Evolutionary conservation across 2,797 vertebrate genomes (phyloP), one percentile per base, ranked within the genome.

Genomic region (Erethizon dorsatum): DNA sequence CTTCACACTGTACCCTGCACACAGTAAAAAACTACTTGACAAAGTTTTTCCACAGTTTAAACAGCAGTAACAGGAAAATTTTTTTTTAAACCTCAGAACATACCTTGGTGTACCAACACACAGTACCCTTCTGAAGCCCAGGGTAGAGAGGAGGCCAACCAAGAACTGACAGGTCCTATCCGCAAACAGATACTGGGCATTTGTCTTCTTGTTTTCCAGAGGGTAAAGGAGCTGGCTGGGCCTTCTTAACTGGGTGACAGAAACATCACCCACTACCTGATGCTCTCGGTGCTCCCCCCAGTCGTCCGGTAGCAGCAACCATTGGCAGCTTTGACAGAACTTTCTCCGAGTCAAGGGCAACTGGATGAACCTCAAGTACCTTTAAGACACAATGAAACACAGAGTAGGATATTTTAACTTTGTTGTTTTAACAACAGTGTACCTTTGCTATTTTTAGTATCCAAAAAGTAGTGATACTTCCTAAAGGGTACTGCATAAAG

Each of bases 151-250:
- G 1, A 99, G 97, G 93, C 99, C 98, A 86, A 99, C 98, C 8
- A 99, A 98, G 69, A 99, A 99, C 90, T 97, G 98, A 73, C 99
- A 98, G 98, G 99, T 99, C 98, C 99, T 99, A 31, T 99, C 99
- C 1, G 99, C 98, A 98, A 99, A 99, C 98, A 99, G 98, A 98
- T 99, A 99, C 97, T 99, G 99, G 2, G 99, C 99, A 20, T 99
- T 99, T 93, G 99, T 99, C 98, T 99, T 99, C 98, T 99, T 99
- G 98, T 99, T 99, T 96, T 99, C 99, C 97, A 99, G 91, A 0
- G 99, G 99, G 71, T 97, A 97, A 9, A 99, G 98, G 97, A 99
- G 98, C 47, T 97, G 97, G 94, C 99, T 99, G 91, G 99, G 99
- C 88, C 99, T 98, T 96, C 92, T 97, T 95, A 99, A 97, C 95